phyloP scores from a whole-genome alignment of 2,888 invertebrate species.

The Oscheius myriophilus region DNA sequence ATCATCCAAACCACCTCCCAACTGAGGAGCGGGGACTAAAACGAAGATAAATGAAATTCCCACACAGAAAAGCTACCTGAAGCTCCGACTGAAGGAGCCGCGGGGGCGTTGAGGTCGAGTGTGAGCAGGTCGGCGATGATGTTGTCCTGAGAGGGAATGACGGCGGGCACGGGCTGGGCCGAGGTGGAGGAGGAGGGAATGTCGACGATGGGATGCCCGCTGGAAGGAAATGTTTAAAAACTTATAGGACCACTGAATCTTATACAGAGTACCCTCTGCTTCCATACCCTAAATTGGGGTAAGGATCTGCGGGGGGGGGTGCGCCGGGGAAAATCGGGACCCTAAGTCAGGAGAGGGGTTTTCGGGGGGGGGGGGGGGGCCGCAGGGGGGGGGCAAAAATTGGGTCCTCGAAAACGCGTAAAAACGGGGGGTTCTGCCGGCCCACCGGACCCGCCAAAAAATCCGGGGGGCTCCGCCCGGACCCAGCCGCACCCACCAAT shows the following conservation, averaged over 20 bases:
- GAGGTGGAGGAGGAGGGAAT: slow-evolving; percentile 10
- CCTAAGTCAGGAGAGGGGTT: too few relatives aligned
- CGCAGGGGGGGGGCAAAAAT: too few relatives aligned
- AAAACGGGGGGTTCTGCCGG: too few relatives aligned
- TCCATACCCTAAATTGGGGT: too few relatives aligned
- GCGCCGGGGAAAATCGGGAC: too few relatives aligned
- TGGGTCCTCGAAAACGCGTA: too few relatives aligned
- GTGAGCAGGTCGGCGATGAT: slow-evolving; percentile 94
- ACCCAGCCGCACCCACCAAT: too few relatives aligned
- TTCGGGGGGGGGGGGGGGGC: too few relatives aligned
- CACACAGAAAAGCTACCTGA: background rate
- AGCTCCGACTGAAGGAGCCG: slow-evolving; percentile 17
- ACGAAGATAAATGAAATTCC: background rate
- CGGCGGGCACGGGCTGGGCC: slow-evolving; percentile 30
- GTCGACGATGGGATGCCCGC: slow-evolving; percentile 35
- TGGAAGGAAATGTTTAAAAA: slow-evolving; percentile 30
- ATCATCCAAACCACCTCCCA: slow-evolving; percentile 65
- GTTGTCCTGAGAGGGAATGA: slow-evolving; percentile 83
- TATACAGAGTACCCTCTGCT: background rate
- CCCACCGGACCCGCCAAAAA: too few relatives aligned
- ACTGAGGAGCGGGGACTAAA: background rate
- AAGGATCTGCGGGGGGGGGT: too few relatives aligned
- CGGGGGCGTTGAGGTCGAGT: slow-evolving; percentile 85
- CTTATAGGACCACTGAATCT: background rate
- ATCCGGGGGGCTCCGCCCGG: too few relatives aligned